phyloP scores from a whole-genome alignment of 2,797 vertebrate species.

The Petrocephalus schoutedeni region DNA sequence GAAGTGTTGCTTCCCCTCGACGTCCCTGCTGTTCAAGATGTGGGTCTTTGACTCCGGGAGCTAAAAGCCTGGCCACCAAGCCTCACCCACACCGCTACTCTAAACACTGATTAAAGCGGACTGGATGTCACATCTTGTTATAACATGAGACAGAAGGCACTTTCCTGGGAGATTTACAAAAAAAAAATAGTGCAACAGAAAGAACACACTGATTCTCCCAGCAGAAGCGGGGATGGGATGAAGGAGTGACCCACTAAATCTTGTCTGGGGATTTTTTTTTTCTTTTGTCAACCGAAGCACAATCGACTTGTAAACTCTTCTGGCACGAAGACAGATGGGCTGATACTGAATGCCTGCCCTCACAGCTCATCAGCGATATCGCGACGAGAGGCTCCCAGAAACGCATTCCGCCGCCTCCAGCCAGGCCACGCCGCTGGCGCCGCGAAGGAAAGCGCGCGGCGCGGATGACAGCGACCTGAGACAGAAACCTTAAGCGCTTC shows the following conservation, averaged over 20 bases:
- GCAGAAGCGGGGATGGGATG: conserved; percentile 19
- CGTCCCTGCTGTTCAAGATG: background rate
- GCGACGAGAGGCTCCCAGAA: background rate
- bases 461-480: background rate
- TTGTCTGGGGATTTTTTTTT: conserved; percentile 19
- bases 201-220: conserved; percentile 44
- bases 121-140: conserved; percentile 84
- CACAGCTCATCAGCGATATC: conserved; percentile 22
- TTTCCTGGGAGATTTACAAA: conserved; percentile 64
- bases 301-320: conserved; percentile 30
- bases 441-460: background rate
- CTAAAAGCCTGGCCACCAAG: conserved; percentile 33
- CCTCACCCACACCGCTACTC: conserved; percentile 44
- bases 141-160: conserved; percentile 64
- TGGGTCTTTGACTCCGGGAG: conserved; percentile 30
- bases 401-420: conserved; percentile 9
- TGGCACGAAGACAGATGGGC: conserved; percentile 32
- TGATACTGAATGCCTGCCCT: conserved; percentile 24
- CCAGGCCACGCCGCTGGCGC: background rate
- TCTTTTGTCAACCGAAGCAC: conserved; percentile 31
- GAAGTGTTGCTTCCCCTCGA: background rate
- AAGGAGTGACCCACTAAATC: conserved; percentile 22
- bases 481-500: background rate
- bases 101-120: conserved; percentile 79
- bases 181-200: conserved; percentile 28